phyloP scores from a whole-genome alignment of 2,888 invertebrate species.

The Gibbula magus region DNA sequence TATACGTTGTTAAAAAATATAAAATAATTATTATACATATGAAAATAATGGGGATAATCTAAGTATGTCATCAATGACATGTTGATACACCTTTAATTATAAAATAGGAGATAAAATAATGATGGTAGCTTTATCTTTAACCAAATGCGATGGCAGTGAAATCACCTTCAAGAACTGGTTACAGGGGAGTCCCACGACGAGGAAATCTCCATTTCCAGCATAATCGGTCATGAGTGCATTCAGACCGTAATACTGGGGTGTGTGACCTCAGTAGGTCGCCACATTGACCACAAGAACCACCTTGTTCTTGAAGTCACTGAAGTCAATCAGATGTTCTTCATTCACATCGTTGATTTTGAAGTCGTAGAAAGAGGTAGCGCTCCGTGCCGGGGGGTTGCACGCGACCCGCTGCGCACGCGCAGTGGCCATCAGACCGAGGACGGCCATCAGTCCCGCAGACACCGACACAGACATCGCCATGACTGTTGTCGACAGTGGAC shows the following conservation, averaged over 20 bases:
- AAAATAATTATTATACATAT: too few species aligned
- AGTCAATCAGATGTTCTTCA: constrained; percentile 40
- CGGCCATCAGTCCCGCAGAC: neutral
- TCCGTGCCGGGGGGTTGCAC: constrained; percentile 26
- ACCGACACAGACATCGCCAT: neutral
- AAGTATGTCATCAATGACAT: too few species aligned
- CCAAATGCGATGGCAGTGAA: neutral
- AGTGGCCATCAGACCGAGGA: neutral
- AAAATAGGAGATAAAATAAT: too few species aligned
- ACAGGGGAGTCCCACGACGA: constrained; percentile 76
- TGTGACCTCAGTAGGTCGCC: constrained; percentile 77
- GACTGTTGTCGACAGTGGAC: neutral
- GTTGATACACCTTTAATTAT: too few species aligned
- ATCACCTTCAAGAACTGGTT: constrained; percentile 75
- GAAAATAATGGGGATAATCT: too few species aligned
- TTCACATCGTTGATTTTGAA: constrained; percentile 44
- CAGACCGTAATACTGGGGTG: constrained; percentile 75
- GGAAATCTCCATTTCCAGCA: constrained; percentile 64
- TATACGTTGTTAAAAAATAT: too few species aligned
- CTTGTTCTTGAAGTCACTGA: constrained; percentile 48
- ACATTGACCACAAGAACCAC: constrained; percentile 76
- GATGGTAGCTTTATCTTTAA: too few species aligned
- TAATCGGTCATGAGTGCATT: constrained; percentile 76
- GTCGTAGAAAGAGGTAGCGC: constrained; percentile 41
- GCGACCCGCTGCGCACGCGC: neutral